Percentiles rank a stretch among this genome's conserved stretches.
Conservation (phyloP, 2,888 invertebrate species). For the Portevinia maculata region DNA sequence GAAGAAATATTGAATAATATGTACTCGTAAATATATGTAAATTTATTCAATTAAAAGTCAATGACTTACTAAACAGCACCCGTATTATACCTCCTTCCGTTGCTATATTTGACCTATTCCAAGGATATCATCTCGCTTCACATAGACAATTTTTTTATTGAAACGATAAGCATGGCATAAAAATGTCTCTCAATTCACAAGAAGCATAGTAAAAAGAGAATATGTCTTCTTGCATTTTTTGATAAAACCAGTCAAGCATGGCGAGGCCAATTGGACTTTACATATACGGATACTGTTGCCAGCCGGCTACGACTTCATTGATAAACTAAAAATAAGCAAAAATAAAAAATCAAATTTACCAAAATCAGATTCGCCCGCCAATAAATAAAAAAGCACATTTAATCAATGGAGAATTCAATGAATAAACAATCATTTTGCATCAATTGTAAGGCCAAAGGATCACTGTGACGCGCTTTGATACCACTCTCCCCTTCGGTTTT, state of each 20-base stretch:
- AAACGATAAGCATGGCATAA: no score
- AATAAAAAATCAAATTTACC: constrained; percentile 25
- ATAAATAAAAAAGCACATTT: constrained; percentile 39
- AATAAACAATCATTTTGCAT: constrained; percentile 45
- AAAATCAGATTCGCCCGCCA: constrained; percentile 18
- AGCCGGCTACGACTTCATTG: background rate
- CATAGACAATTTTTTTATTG: no score
- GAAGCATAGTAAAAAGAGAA: no score
- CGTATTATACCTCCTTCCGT: no score
- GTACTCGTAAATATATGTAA: no score
- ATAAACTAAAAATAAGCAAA: background rate
- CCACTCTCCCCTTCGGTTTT: constrained; percentile 7
- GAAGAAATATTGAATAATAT: no score
- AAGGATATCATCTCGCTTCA: no score
- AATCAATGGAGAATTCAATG: constrained; percentile 46
- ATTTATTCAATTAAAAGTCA: no score
- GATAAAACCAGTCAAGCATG: background rate
- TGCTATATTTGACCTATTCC: no score
- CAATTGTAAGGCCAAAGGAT: constrained; percentile 32
- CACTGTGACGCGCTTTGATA: constrained; percentile 24
- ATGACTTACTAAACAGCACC: no score
- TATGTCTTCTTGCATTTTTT: no score
- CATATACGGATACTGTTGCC: background rate
- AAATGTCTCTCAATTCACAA: no score
- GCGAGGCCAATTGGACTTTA: background rate